phyloP scores from a whole-genome alignment of 1,140 invertebrate genomes.

The Tetragonula clypearis region DNA sequence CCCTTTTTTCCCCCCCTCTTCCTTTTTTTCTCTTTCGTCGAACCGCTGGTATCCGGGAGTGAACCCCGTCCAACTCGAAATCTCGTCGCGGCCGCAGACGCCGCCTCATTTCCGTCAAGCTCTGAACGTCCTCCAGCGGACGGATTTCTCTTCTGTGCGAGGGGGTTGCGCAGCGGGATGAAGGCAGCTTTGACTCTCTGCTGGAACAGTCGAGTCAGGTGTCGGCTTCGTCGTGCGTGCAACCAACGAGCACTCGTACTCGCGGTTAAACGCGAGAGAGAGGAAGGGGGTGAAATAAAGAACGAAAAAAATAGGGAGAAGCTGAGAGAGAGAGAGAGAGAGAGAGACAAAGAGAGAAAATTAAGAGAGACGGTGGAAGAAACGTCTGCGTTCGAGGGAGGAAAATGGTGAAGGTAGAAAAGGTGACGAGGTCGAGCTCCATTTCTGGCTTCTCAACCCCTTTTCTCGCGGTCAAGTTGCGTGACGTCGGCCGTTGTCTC shows the following conservation, averaged over 20 bases:
- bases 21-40: background rate
- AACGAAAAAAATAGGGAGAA: too few species aligned
- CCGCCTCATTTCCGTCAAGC: conserved; percentile 61
- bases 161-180: background rate
- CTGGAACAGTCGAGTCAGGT: background rate
- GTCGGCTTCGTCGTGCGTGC: background rate
- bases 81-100: conserved; percentile 53
- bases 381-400: conserved; percentile 21
- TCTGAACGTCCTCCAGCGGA: conserved; percentile 24
- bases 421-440: conserved; percentile 34
- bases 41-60: background rate
- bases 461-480: conserved; percentile 36
- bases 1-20: background rate
- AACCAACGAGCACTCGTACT: background rate
- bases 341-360: background rate
- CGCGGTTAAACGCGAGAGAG: background rate
- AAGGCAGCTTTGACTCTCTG: background rate
- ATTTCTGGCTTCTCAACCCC: conserved; percentile 33
- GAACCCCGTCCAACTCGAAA: conserved; percentile 30
- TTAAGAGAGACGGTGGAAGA: background rate
- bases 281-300: too few species aligned
- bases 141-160: conserved; percentile 39
- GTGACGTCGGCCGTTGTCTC: conserved; percentile 8
- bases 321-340: background rate
- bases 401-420: conserved; percentile 10